These are phyloP conservation scores for Hemicordylus capensis DNA, from an alignment of 2,113 vertebrate genomes.

Conservation along the genomic window DNA sequence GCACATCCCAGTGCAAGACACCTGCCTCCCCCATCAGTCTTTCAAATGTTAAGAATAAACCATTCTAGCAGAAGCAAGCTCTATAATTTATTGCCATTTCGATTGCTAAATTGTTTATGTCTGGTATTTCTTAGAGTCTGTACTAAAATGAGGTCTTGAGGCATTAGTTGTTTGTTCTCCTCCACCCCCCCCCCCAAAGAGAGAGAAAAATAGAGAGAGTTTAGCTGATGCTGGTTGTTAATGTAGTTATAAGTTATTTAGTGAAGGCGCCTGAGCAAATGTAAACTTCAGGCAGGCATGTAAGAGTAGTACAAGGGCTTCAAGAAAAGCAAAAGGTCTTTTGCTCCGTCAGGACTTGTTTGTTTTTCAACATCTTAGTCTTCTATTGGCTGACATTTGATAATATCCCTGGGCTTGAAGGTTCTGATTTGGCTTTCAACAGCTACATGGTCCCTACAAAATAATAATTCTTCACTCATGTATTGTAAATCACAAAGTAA, in stretches of 20 bases:
- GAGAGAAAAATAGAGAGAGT: conserved; percentile 29
- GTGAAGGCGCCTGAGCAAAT: conserved; percentile 13
- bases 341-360: conserved; percentile 35
- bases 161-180: accelerated
- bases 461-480: not conserved
- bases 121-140: not conserved
- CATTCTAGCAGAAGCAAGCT: not conserved
- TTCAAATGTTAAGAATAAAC: not conserved
- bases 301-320: conserved; percentile 21
- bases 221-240: conserved; percentile 24
- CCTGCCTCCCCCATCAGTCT: not conserved
- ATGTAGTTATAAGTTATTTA: conserved; percentile 59
- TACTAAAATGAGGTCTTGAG: accelerated
- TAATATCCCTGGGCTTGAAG: not conserved
- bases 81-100: not conserved
- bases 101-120: not conserved
- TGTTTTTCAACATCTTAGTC: conserved; percentile 1
- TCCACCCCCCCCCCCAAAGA: no score
- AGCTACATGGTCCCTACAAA: not conserved
- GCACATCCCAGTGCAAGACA: not conserved
- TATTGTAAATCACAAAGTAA: not conserved
- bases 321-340: conserved; percentile 50
- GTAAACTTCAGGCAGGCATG: conserved; percentile 14
- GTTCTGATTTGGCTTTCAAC: not conserved
- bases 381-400: conserved; percentile 34